Base-by-base conservation (phyloP, 2,113 vertebrate genomes). In the Cephalopterus ornatus region DNA sequence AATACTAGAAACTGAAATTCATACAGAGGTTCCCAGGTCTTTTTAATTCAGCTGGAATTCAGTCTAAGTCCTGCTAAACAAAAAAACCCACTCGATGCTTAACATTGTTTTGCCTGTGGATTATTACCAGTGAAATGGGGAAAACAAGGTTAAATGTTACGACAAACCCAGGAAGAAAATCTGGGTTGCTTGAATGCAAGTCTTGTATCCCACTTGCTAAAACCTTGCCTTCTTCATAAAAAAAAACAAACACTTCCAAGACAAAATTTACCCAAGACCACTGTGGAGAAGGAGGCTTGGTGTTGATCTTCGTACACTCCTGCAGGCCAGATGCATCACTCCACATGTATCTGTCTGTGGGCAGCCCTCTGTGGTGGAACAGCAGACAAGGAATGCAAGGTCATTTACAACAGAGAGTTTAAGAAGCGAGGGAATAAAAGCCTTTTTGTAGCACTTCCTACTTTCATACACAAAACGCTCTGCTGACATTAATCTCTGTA, bases 301-400 rank as follows among this genome's bases (percentile, higher is more conserved):
- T 99, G 87, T 98, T 97, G 12, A 98, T 93, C 96, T 99, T 99
- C 39, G 99, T 99, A 85, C 99, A 98, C 89, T 99, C 99, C 39
- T 99, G 99, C 30, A 99, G 97, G 33, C 99, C 99, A 1, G 99
- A 98, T 2, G 98, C 99, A 15, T 99, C 99, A 1, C 99, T 99
- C 99, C 99, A 99, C 99, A 99, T 99, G 89, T 99, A 99, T 59
- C 99, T 98, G 96, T 99, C 99, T 0, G 99, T 99, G 37, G 99
- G 99, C 47, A 99, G 98, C n/a, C 99, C 99, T 95, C 99, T 99
- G 97, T 13, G 39, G 42, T 41, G 33, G 59, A 85, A 86, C 14
- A 49, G 88, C 1, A 21, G 35, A 79, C 17, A 58, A 21, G 41
- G 53, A 78, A 78, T 44, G 32, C 70, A 59, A 67, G 28, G 56